Conservation (phyloP, 2,113 vertebrate genomes). For the Mugil cephalus region DNA sequence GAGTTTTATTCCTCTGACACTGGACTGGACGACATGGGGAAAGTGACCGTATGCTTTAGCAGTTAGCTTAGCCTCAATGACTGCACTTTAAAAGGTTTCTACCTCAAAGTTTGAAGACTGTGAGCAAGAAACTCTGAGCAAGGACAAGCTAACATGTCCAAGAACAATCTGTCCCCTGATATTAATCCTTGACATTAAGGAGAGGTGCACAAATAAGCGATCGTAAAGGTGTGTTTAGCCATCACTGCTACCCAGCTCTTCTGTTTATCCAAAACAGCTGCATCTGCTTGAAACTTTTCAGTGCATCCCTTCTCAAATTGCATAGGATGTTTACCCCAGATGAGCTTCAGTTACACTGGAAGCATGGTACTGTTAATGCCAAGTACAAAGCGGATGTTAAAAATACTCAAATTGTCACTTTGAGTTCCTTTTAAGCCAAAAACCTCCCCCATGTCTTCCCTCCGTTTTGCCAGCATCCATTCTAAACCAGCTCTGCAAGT, state of each 20-base stretch:
- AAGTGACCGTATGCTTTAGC: too few species aligned
- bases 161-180: too few species aligned
- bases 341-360: background rate
- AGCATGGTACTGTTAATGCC: background rate
- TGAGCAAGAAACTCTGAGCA: too few species aligned
- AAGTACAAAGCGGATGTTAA: background rate
- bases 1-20: too few species aligned
- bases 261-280: slow-evolving; percentile 34
- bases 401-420: background rate
- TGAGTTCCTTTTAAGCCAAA: background rate
- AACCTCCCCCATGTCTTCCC: background rate
- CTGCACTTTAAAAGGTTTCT: too few species aligned
- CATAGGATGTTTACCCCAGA: background rate
- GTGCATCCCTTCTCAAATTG: slow-evolving; percentile 14
- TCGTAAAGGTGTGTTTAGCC: too few species aligned
- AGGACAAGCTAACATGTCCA: too few species aligned
- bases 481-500: slow-evolving; percentile 3
- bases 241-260: background rate
- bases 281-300: slow-evolving; percentile 11
- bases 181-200: too few species aligned
- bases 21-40: too few species aligned
- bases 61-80: too few species aligned
- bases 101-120: too few species aligned
- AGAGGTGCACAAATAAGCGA: too few species aligned
- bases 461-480: background rate